phyloP scores from a whole-genome alignment of 2,888 invertebrate species.

The Drosophila kanekoi region DNA sequence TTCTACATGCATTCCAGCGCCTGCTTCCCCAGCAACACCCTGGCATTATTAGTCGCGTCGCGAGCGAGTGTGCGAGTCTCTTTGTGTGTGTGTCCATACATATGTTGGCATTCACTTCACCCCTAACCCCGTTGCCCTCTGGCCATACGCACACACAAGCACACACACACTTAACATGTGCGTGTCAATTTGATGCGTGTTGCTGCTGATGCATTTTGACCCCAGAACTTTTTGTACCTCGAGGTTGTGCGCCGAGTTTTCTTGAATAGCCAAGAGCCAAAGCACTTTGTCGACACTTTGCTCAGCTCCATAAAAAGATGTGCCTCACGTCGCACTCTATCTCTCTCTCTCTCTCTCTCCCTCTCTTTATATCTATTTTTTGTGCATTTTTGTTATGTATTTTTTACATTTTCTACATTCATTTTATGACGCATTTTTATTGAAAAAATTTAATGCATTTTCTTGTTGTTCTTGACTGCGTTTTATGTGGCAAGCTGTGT shows the following conservation, averaged over 20 bases:
- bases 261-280: constrained; percentile 27
- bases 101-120: constrained; percentile 35
- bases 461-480: constrained; percentile 33
- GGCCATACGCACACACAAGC: constrained; percentile 7
- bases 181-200: constrained; percentile 61
- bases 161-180: constrained; percentile 41
- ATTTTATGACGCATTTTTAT: constrained; percentile 76
- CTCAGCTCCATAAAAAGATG: constrained; percentile 41
- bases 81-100: constrained; percentile 3
- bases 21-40: constrained; percentile 5
- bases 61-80: not conserved
- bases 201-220: constrained; percentile 48
- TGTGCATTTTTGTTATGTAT: constrained; percentile 24
- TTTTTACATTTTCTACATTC: constrained; percentile 54
- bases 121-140: constrained; percentile 22
- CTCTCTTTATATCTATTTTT: constrained; percentile 3
- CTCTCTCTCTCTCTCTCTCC: not conserved
- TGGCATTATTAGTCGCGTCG: constrained; percentile 39
- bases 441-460: constrained; percentile 71
- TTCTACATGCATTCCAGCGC: constrained; percentile 72
- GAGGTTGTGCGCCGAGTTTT: constrained; percentile 1
- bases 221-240: constrained; percentile 29
- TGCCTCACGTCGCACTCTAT: constrained; percentile 21
- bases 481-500: constrained; percentile 45
- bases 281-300: constrained; percentile 72